phyloP scores from a whole-genome alignment of 2,888 invertebrate species.

The Muscina levida region DNA sequence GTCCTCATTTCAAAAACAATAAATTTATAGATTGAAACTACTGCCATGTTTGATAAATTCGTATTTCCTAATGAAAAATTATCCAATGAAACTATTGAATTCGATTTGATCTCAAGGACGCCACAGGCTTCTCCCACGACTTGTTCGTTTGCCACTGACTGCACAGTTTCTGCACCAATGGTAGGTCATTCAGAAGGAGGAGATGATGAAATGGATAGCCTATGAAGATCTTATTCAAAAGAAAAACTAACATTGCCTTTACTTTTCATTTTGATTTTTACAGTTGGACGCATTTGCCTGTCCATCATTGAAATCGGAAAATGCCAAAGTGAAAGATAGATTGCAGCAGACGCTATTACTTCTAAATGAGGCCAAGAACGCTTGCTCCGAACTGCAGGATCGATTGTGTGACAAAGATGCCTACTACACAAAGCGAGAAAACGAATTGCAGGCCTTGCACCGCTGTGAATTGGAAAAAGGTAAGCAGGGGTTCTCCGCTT shows the following conservation, averaged over 20 bases:
- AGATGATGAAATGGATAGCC: not conserved
- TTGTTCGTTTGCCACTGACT: constrained; percentile 37
- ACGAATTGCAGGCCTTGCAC: constrained; percentile 75
- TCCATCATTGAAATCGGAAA: constrained; percentile 73
- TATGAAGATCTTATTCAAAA: constrained; percentile 1
- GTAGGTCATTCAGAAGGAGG: not conserved
- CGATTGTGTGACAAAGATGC: constrained; percentile 76
- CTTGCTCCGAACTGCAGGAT: constrained; percentile 76
- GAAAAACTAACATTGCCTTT: not conserved
- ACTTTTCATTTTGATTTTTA: constrained; percentile 58
- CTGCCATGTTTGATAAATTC: constrained; percentile 32
- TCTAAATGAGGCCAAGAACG: constrained; percentile 74
- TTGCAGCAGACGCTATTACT: constrained; percentile 73
- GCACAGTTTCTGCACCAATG: constrained; percentile 26
- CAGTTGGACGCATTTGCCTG: constrained; percentile 78
- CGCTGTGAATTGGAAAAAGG: constrained; percentile 78
- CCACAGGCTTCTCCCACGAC: constrained; percentile 17
- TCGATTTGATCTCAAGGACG: constrained; percentile 70
- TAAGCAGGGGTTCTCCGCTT: constrained; percentile 64
- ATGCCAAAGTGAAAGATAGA: constrained; percentile 70
- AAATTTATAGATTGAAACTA: no score
- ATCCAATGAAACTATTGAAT: constrained; percentile 71
- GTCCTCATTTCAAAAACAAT: no score
- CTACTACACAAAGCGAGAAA: constrained; percentile 74
- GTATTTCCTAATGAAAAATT: constrained; percentile 68